Evolutionary conservation across 2,888 invertebrate species (phyloP), one percentile per base, ranked within the genome.

Genomic region (Arge pagana): DNA sequence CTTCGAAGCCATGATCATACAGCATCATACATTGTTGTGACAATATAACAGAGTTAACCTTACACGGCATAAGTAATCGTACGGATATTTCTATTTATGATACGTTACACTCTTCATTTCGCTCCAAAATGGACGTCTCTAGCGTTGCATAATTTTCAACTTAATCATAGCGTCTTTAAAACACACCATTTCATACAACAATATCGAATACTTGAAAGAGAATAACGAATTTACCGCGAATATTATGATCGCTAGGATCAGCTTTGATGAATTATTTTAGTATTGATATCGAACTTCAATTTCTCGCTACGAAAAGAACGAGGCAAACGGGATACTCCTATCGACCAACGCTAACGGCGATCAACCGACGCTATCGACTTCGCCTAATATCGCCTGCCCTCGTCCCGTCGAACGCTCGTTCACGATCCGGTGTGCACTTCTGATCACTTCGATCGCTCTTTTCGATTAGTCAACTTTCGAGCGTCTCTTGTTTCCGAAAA

Each of bases 251-350:
- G 63, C 60, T 60, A 59, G 58, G 59, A 62, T 54, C 65, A 59
- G 54, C 57, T 58, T 55, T 65, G 64, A 66, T 65, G 64, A 66
- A 67, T 67, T 66, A 67, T 68, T 67, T 58, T 63, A n/a, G n/a
- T n/a, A 61, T 64, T 68, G 64, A 65, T 71, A 73, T 74, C 74
- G 74, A 74, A 72, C 68, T 68, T 71, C 68, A 73, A 72, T 72
- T 67, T 68, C 71, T 71, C 72, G 72, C 62, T 72, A 59, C 57
- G 58, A 56, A 63, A 64, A 59, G 63, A 69, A 64, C 67, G 64
- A 65, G 62, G 65, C 56, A 55, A n/a, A n/a, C n/a, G n/a, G n/a
- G 60, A 52, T 59, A 57, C 60, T 51, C 61, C 59, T 69, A 71
- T 71, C 71, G 71, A 71, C 71, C 65, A 66, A 54, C 39, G 54